Base-by-base conservation (phyloP, 2,797 vertebrate species). In the Cynodonichthys magdalenae region DNA sequence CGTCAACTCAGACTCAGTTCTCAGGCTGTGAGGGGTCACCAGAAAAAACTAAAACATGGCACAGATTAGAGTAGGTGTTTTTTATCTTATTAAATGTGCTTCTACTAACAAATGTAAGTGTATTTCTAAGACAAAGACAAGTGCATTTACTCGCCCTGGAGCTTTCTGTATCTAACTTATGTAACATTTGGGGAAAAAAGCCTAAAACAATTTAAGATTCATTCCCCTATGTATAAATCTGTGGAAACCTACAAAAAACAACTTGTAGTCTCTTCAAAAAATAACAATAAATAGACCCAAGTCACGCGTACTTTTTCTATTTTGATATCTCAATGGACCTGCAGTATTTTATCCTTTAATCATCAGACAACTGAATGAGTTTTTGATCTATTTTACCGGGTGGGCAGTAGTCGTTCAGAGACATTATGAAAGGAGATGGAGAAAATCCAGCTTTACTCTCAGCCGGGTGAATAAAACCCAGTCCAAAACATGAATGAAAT, bases 1-100 rank as follows among this genome's bases (percentile, higher is more conserved):
- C 55, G 45, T 75, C 71, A 70, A 53, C 39, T 62, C 55, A 45
- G 11, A 63, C 60, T 68, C 58, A 49, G 41, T 49, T 69, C 44
- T 31, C 55, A 53, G 29, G 64, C 52, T 46, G 47, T 34, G 42
- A 57, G 59, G 48, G 51, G 36, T 63, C 57, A 56, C n/a, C 15
- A 63, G 19, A 50, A 44, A 29, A 39, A 55, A 15, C 12, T 48
- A 57, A 58, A 36, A 49, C 3, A 59, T 59, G 11, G 45, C 14
- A 28, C 29, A 56, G 48, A 19, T 58, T 46, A 27, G n/a, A 53
- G 39, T 9, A 41, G 36, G 45, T 44, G 52, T 48, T 3, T 28
- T 44, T 7, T 34, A 24, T 24, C n/a, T 5, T 55, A 57, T 39
- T 31, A 55, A 63, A 51, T 17, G 34, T 29, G 29, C 24, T 61